phyloP scores from a whole-genome alignment of 2,113 vertebrate genomes.

The Neolamprologus toae region DNA sequence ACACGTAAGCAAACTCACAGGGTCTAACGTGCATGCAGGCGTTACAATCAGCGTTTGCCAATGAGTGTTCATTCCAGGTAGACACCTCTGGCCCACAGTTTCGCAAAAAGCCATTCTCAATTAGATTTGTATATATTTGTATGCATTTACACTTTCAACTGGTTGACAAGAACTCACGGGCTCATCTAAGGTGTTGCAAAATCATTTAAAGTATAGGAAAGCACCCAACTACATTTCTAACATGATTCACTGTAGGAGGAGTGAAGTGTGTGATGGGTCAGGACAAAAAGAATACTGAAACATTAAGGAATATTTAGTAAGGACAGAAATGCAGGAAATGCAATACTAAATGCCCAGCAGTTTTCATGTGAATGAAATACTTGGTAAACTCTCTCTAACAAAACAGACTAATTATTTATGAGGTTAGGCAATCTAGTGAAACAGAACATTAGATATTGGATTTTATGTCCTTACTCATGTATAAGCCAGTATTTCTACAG shows the following conservation, averaged over 20 bases:
- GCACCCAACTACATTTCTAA: background rate
- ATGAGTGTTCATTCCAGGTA: background rate
- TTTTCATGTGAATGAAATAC: background rate
- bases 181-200: background rate
- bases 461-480: background rate
- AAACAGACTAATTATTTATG: background rate
- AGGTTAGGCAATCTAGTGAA: background rate
- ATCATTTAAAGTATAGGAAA: background rate
- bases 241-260: background rate
- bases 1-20: background rate
- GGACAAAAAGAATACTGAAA: background rate
- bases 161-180: background rate
- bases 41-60: background rate
- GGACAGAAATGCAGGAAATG: background rate
- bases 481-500: background rate
- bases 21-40: background rate
- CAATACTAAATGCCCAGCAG: background rate
- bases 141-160: background rate
- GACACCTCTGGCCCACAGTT: background rate
- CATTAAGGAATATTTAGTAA: background rate
- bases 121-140: background rate
- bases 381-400: background rate
- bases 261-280: background rate
- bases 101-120: background rate
- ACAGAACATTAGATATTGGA: background rate